Conservation (phyloP, 2,888 invertebrate genomes). For the Anthrax anthrax region DNA sequence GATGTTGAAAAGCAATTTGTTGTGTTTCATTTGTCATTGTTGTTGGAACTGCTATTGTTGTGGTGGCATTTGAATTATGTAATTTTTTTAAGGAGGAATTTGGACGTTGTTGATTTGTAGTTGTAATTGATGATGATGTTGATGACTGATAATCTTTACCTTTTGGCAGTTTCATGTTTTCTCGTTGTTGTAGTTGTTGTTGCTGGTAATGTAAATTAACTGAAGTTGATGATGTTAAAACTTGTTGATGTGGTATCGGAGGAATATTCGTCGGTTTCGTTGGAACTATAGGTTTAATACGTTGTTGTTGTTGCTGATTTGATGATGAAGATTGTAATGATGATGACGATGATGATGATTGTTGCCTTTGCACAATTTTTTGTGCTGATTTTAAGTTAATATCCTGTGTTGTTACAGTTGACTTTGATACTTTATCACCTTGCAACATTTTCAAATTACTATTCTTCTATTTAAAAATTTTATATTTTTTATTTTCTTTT, state of each 20-base stretch:
- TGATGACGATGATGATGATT: not conserved
- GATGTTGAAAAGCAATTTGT: not conserved
- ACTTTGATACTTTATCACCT: not conserved
- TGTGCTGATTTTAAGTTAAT: not conserved
- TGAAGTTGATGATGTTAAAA: not conserved
- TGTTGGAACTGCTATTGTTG: not conserved
- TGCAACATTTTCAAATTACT: slow-evolving; percentile 4
- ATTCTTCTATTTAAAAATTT: not conserved
- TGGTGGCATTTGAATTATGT: not conserved
- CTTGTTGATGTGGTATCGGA: slow-evolving; percentile 23
- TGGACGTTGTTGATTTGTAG: not conserved
- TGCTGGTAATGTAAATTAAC: not conserved
- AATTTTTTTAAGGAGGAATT: not conserved
- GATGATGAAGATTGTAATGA: not conserved
- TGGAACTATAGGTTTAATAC: slow-evolving; percentile 31
- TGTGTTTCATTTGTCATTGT: not conserved
- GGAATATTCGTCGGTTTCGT: slow-evolving; percentile 35
- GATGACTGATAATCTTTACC: not conserved
- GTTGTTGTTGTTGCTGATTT: slow-evolving; percentile 2
- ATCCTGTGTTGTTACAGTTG: not conserved
- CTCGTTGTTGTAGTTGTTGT: slow-evolving; percentile 1
- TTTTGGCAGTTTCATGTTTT: not conserved
- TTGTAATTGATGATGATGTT: not conserved
- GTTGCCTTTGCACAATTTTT: slow-evolving; percentile 4
- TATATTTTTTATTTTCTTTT: no score